Conservation (phyloP, 1,140 invertebrate species). For the Sarcophaga bullata region DNA sequence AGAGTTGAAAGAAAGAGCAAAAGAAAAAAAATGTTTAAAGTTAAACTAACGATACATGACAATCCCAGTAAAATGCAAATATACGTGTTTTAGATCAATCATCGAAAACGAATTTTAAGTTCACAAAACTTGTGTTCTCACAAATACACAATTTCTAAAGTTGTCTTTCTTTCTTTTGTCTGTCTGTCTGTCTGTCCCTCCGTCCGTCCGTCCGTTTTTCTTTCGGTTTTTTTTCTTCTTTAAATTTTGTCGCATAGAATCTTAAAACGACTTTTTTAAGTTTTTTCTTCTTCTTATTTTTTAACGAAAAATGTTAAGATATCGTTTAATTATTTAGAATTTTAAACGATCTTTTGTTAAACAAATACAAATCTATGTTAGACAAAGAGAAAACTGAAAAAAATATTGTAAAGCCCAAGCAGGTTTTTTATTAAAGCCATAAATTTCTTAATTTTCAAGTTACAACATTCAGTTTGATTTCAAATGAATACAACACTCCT, state of each 20-base stretch:
- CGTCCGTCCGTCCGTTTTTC: not conserved
- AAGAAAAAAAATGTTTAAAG: not conserved
- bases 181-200: no score
- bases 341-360: conserved; percentile 20
- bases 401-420: no score
- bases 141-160: conserved; percentile 47
- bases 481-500: not conserved
- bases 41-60: conserved; percentile 28
- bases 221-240: not conserved
- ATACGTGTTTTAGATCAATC: conserved; percentile 45
- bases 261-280: not conserved
- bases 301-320: conserved; percentile 20
- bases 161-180: conserved; percentile 29
- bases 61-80: conserved; percentile 40
- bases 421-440: no score
- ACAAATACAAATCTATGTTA: conserved; percentile 15
- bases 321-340: conserved; percentile 22
- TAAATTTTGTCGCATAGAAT: conserved; percentile 33
- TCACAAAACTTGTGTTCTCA: conserved; percentile 40
- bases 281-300: not conserved
- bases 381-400: not conserved
- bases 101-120: conserved; percentile 47
- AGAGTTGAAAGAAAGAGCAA: no score
- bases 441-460: no score
- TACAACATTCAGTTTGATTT: not conserved